Percentiles rank a stretch among this genome's conserved stretches.
These are phyloP conservation scores for Ophioninae sp. DNA, from an alignment of 2,888 invertebrate species.

Conservation along the genomic window DNA sequence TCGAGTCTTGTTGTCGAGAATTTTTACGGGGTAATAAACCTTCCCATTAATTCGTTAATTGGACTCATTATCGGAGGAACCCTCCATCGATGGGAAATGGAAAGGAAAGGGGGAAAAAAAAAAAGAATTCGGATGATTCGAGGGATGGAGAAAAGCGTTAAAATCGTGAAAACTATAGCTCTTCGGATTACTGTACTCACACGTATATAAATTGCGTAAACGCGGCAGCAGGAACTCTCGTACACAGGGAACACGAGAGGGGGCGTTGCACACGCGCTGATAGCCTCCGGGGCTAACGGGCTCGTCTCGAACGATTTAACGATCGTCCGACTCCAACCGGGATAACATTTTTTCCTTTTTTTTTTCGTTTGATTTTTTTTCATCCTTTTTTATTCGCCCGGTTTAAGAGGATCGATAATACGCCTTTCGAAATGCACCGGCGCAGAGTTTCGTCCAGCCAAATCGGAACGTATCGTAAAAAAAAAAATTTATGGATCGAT, in stretches of 20 bases:
- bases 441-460: constrained; percentile 34
- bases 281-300: constrained; percentile 65
- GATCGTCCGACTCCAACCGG: constrained; percentile 62
- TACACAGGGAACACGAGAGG: constrained; percentile 27
- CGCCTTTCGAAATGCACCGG: constrained; percentile 59
- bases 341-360: constrained; percentile 41
- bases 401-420: constrained; percentile 66
- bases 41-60: constrained; percentile 65
- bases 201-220: constrained; percentile 58
- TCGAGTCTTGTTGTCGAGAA: constrained; percentile 35
- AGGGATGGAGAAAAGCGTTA: constrained; percentile 24
- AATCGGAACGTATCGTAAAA: constrained; percentile 39
- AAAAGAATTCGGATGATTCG: background rate
- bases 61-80: constrained; percentile 47
- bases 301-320: constrained; percentile 72
- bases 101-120: constrained; percentile 7
- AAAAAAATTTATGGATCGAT: constrained; percentile 19
- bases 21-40: constrained; percentile 60
- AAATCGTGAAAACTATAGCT: constrained; percentile 48
- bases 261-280: constrained; percentile 55
- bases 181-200: constrained; percentile 42
- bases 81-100: constrained; percentile 9
- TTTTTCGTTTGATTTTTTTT: constrained; percentile 31
- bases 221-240: constrained; percentile 53
- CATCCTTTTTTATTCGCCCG: constrained; percentile 37